These are phyloP conservation scores for Danio rerio DNA, from an alignment of 2,113 vertebrate species.

Conservation along the genomic window DNA sequence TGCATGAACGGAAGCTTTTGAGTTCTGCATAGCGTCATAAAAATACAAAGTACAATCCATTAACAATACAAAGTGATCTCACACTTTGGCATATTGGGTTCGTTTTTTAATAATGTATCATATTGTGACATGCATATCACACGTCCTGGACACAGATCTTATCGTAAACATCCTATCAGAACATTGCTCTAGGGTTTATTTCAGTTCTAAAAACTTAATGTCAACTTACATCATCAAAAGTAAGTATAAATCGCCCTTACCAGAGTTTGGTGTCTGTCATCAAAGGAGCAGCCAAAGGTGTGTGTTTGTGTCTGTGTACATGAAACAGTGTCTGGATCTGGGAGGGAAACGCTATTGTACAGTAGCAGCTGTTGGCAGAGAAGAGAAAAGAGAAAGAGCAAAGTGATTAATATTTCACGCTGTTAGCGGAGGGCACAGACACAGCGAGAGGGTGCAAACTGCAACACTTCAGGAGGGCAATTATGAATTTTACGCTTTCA, in stretches of 20 bases:
- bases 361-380: slow-evolving; percentile 67
- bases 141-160: not conserved
- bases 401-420: slow-evolving; percentile 78
- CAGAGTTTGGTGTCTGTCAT: slow-evolving; percentile 45
- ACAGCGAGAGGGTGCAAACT: slow-evolving; percentile 9
- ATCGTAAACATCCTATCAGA: not conserved
- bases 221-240: not conserved
- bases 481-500: not conserved
- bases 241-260: slow-evolving; percentile 33
- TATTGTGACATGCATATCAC: not conserved
- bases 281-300: slow-evolving; percentile 51
- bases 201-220: not conserved
- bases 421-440: slow-evolving; percentile 27
- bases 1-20: not conserved
- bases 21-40: too few relatives aligned
- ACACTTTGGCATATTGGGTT: not conserved
- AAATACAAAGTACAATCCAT: not conserved
- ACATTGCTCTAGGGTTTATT: not conserved
- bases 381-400: slow-evolving; percentile 48
- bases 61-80: not conserved
- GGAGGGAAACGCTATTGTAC: slow-evolving; percentile 55
- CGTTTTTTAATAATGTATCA: not conserved
- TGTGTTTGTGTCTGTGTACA: slow-evolving; percentile 14
- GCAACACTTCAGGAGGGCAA: not conserved
- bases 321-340: slow-evolving; percentile 18